Base-by-base conservation (phyloP, 2,888 invertebrate genomes). In the Synanthedon formicaeformis region DNA sequence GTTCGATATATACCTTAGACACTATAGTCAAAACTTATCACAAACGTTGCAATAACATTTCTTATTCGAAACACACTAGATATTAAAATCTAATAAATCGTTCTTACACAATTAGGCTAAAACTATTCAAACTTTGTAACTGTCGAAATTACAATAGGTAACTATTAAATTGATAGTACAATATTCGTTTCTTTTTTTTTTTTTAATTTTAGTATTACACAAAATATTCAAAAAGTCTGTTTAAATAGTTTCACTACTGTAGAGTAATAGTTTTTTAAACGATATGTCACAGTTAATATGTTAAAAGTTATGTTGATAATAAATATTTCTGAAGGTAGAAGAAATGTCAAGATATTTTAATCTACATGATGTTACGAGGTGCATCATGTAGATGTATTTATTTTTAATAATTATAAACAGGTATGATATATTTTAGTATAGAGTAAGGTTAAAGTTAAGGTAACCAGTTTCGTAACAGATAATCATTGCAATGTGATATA, bases 201-300 rank as follows among this genome's bases (percentile, higher is more conserved):
- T 10, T n/a, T n/a, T n/a, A 27, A 18, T 34, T 34, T 34, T 34
- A 34, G 34, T 34, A 10, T 10, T 5, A 23, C 23, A 23, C 34
- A 34, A 34, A 45, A 45, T 45, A 11, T 45, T 12, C 14, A 45
- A 45, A 45, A 45, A 34, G 10, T 34, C 34, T 34, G 8, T 34
- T 34, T 10, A 34, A 34, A 34, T 34, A 34, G 18, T 23, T 23
- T 23, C 14, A 14, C 12, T 45, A 14, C 45, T 45, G 4, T 45
- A 13, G n/a, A 45, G 11, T 49, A 23, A 53, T 56, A 56, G 51
- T 51, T 53, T 54, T 55, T 59, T 57, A 55, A 53, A 53, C 14
- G 14, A 45, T 45, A 45, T 14, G 14, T 54, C 54, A 50, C 57
- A 50, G 34, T 10, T 34, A 34, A 34, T 34, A 34, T 34, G 34